Evolutionary conservation across 1,140 invertebrate genomes (phyloP), one percentile per base, ranked within the genome.

Genomic region (Stegodyphus dumicola): DNA sequence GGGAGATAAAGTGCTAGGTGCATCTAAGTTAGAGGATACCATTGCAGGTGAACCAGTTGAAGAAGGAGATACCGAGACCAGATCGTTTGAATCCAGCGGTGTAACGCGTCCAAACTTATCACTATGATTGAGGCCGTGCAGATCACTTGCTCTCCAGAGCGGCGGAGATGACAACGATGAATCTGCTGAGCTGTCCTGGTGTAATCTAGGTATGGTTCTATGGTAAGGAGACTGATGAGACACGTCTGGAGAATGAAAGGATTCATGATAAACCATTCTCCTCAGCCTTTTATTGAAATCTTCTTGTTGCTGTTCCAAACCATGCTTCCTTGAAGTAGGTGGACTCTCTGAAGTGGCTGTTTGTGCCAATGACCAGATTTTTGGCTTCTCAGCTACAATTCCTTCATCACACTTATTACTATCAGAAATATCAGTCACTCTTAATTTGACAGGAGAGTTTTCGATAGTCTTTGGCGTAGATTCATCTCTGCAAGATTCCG

Each of bases 351-450:
- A 87, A n/a, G 96, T 97, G 17, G 97, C 97, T 51, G 97, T 98
- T 90, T 98, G 97, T 53, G 97, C 97, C 87, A 99, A 90, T 7
- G 97, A 98, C 97, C 97, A 99, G 88, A 99, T 99, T 91, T 98
- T 97, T 33, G 97, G 97, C 90, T 98, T 86, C 33, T 77, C 69
- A 10, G 65, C 54, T 0, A 71, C 49, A 6, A 52, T 33, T 7
- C 17, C 49, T 1, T 33, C 33, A 6, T 85, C 81, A 5, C 49
- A 33, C 48, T 66, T 77, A 7, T 17, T 13, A 13, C 15, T 17
- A 1, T 67, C 65, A 7, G 65, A 18, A 67, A 67, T 9, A 17
- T 67, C 65, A n/a, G 65, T 67, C 7, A 15, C 65, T 2, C 17
- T 13, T 15, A 67, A n/a, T 18, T 67, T 67, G 9, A 67, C 17